Evolutionary conservation across 2,113 vertebrate genomes (phyloP), one percentile per base, ranked within the genome.

Genomic region (Gasterosteus nipponicus): DNA sequence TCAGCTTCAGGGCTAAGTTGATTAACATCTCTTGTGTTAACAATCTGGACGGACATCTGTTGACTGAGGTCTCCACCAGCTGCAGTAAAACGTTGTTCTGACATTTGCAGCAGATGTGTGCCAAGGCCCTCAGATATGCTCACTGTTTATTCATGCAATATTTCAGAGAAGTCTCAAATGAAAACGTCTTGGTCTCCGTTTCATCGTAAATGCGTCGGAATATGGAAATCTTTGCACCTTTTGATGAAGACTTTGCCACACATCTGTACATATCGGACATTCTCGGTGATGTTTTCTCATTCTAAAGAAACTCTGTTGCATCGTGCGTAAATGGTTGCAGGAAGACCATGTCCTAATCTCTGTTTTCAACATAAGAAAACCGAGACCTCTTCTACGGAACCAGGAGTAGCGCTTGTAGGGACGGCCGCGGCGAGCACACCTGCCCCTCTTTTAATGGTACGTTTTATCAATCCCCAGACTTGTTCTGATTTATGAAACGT

Each of bases 21-120:
- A 90, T 91, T 88, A 87, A 81, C 77, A 80, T 88, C 81, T 77
- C 86, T 83, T 77, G 75, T 85, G 80, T 79, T 88, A 91, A 91
- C 80, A 88, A 89, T 92, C 87, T 89, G 89, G 84, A 78, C 61
- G 33, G 80, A 73, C 84, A 81, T 90, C 88, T 92, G 88, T 81
- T 78, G 69, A 78, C 80, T 56, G 73, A 77, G 75, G 49, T 81
- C 71, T 82, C 71, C 71, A 75, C 62, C 89, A 78, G 77, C 68
- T 78, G 80, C 85, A 77, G 69, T 69, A 76, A 71, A 84, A 73
- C 68, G 67, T 70, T 80, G 33, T 63, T 85, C 66, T 77, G 69
- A 84, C 63, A 74, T 65, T 60, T 75, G 56, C 67, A 77, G 46
- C 75, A 78, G 72, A 74, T 56, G 59, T 53, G 5, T 5, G 12